A percentile compares a stretch with the other conserved stretches of the same genome.
Evolutionary conservation across 2,888 invertebrate genomes (phyloP).

Genomic region (Diogma glabrata): DNA sequence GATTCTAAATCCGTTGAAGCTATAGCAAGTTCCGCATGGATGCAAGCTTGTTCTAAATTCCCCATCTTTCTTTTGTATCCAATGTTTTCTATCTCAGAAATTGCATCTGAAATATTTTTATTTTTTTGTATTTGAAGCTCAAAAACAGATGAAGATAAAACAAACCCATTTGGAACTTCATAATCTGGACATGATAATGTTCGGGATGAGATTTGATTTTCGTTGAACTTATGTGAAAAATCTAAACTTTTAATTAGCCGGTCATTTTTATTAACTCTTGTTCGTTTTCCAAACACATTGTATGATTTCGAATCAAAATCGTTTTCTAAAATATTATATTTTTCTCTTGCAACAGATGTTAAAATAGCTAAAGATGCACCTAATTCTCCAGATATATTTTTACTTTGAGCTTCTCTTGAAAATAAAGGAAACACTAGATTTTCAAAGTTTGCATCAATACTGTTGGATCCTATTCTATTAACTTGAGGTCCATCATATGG

Average conservation of each 20-base stretch:
- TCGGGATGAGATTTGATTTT: too few relatives aligned
- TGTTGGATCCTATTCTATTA: slow-evolving; percentile 29
- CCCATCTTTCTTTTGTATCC: slow-evolving; percentile 27
- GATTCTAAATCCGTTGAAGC: not conserved
- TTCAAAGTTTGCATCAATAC: slow-evolving; percentile 13
- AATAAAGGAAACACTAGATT: not conserved
- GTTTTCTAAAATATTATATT: slow-evolving; percentile 2
- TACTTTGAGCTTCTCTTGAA: slow-evolving; percentile 38
- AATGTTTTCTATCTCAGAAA: slow-evolving; percentile 41
- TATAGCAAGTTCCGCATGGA: slow-evolving; percentile 22
- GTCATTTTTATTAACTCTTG: not conserved
- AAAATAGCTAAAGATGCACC: slow-evolving; percentile 63
- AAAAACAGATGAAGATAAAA: slow-evolving; percentile 52
- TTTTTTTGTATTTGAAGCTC: slow-evolving; percentile 43
- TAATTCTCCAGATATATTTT: slow-evolving; percentile 61
- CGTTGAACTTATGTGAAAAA: too few relatives aligned
- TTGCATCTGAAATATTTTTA: slow-evolving; percentile 36
- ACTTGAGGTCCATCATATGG: not conserved
- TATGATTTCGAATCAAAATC: not conserved
- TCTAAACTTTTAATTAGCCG: not conserved
- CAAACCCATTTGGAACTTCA: slow-evolving; percentile 55
- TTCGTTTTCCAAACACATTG: too few relatives aligned
- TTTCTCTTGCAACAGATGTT: slow-evolving; percentile 20
- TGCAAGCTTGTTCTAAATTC: slow-evolving; percentile 30
- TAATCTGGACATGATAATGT: slow-evolving; percentile 7